Evolutionary conservation across 2,113 vertebrate species (phyloP).

Genomic region (Gallinago undulata): DNA sequence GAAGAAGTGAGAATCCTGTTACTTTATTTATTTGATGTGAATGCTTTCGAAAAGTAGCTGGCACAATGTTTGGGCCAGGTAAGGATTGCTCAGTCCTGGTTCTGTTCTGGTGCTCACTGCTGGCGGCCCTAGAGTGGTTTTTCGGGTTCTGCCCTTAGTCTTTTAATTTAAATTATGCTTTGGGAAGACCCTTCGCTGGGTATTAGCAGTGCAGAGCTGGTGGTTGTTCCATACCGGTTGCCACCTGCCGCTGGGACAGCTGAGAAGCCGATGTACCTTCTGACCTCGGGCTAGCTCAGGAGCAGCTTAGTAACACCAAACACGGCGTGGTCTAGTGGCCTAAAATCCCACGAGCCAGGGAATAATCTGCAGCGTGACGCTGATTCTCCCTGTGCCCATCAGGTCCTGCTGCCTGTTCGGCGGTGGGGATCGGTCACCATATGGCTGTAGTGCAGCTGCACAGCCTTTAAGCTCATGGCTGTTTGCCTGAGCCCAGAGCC

Average conservation of each 20-base stretch:
- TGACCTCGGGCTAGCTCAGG: not conserved
- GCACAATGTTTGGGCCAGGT: not conserved
- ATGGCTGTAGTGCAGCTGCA: not conserved
- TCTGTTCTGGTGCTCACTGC: not conserved
- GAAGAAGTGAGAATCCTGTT: not conserved
- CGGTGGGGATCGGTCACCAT: accelerated
- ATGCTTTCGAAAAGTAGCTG: not conserved
- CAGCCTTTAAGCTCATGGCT: not conserved
- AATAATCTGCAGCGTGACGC: not conserved
- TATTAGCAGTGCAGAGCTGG: not conserved
- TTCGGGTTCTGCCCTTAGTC: not conserved
- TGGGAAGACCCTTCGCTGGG: not conserved
- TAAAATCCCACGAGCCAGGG: not conserved
- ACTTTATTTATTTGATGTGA: not conserved
- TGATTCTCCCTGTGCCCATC: not conserved
- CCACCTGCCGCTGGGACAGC: not conserved
- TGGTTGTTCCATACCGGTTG: not conserved
- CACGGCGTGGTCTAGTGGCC: not conserved
- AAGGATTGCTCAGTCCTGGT: not conserved
- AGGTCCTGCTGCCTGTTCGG: not conserved
- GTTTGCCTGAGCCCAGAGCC: not conserved
- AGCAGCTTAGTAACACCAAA: not conserved
- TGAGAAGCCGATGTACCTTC: not conserved
- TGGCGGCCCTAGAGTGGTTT: not conserved
- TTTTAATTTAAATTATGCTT: not conserved